Base-by-base conservation (phyloP, 2,113 vertebrate genomes). In the Forbesichthys papilliferus region DNA sequence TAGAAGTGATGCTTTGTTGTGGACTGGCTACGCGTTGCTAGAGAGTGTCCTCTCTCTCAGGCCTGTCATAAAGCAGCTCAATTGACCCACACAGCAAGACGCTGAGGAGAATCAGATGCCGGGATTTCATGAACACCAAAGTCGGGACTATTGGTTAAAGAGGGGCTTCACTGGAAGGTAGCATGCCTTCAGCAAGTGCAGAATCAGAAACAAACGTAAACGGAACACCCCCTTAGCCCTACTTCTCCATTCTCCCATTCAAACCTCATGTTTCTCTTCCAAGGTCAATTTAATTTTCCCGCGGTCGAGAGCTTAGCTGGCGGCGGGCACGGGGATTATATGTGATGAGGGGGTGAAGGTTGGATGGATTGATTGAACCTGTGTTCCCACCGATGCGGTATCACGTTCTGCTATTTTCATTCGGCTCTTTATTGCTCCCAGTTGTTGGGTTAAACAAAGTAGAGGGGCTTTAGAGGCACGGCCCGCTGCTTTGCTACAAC, bases 401-500 rank as follows among this genome's bases (percentile, higher is more conserved):
- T 90, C 77, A 64, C 82, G 36, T 88, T 86, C 74, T 83, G 74
- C 62, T 78, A 75, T 86, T 85, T 88, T 89, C 81, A 85, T 76
- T 83, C 68, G 65, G 60, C 33, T 46, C 75, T 79, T 91, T 86
- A 90, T 90, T 89, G 82, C 76, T 85, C 84, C 84, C 84, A 86
- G 88, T 91, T 81, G 83, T 82, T 75, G 80, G 64, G 55, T 81
- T 74, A 75, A 79, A 85, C 79, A 89, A 80, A 86, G 77, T 79
- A 73, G 64, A 59, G 62, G 66, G 61, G 61, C 65, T 71, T 75
- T 16, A 51, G 74, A 69, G 56, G 62, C 33, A 18, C 9, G 74
- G 14, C 59, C 46, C 48, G 4, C 42, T 78, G 61, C 63, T 49
- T n/a, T 63, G 55, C 52, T 74, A 58, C 42, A 53, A 14, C 1